These are phyloP conservation scores for Gymnobelideus leadbeateri DNA, from an alignment of 2,113 vertebrate species.

Conservation along the genomic window DNA sequence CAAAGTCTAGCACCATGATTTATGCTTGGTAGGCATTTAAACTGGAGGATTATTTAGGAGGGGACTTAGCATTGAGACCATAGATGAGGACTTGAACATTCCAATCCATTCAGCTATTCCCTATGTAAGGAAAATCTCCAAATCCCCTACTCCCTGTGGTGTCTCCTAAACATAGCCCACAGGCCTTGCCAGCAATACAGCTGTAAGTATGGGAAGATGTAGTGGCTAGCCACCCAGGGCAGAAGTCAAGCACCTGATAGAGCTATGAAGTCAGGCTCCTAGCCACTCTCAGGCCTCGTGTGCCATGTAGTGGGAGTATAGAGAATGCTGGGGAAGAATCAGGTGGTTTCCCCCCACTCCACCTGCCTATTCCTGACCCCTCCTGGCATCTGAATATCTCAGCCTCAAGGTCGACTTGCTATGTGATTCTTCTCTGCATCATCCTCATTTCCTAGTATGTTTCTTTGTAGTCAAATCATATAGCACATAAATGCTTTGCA, in stretches of 20 bases:
- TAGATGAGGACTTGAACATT: not conserved
- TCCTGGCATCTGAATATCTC: not conserved
- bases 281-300: not conserved
- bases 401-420: not conserved
- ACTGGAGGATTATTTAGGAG: not conserved
- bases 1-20: not conserved
- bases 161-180: not conserved
- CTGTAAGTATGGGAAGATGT: not conserved
- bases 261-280: not conserved
- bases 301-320: not conserved
- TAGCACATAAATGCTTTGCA: not conserved
- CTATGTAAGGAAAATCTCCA: not conserved
- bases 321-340: not conserved
- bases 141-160: not conserved
- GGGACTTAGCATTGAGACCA: not conserved
- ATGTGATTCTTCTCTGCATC: not conserved
- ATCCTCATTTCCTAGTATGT: not conserved
- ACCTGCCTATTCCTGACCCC: too few relatives aligned
- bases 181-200: not conserved
- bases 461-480: not conserved
- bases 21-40: not conserved
- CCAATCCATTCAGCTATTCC: not conserved
- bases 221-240: too few relatives aligned
- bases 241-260: not conserved
- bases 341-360: not conserved